Percentiles rank a stretch among this genome's conserved stretches.
Conservation (phyloP, 2,797 vertebrate genomes). For the Carduelis carduelis region DNA sequence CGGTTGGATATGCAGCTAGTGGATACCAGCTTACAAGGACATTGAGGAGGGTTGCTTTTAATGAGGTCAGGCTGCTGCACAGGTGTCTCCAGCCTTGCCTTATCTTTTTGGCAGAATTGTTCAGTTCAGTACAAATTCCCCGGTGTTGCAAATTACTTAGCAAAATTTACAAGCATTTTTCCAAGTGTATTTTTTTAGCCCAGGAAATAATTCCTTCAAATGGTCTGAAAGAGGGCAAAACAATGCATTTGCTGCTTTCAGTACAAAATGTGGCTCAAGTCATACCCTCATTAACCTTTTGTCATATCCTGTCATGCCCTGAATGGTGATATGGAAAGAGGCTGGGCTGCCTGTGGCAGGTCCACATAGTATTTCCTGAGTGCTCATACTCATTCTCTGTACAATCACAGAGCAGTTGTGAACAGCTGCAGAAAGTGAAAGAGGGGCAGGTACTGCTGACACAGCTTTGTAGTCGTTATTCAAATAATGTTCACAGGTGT, state of each 20-base stretch:
- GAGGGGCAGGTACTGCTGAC: background rate
- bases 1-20: accelerated
- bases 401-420: background rate
- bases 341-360: background rate
- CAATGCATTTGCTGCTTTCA: background rate
- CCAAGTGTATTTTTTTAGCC: background rate
- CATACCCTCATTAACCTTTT: background rate
- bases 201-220: background rate
- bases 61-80: background rate
- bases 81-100: background rate
- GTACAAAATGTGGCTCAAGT: background rate
- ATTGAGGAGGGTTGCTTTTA: background rate
- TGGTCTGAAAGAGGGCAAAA: background rate
- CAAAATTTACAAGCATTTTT: background rate
- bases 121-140: background rate
- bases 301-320: background rate
- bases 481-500: background rate
- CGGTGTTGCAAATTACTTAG: background rate
- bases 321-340: background rate
- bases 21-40: accelerated
- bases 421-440: constrained; percentile 28
- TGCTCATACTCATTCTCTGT: background rate
- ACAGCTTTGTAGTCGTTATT: background rate
- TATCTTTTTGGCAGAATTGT: background rate
- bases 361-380: background rate